Evolutionary conservation across 2,888 invertebrate species (phyloP).

Genomic region (Elmis aenea): DNA sequence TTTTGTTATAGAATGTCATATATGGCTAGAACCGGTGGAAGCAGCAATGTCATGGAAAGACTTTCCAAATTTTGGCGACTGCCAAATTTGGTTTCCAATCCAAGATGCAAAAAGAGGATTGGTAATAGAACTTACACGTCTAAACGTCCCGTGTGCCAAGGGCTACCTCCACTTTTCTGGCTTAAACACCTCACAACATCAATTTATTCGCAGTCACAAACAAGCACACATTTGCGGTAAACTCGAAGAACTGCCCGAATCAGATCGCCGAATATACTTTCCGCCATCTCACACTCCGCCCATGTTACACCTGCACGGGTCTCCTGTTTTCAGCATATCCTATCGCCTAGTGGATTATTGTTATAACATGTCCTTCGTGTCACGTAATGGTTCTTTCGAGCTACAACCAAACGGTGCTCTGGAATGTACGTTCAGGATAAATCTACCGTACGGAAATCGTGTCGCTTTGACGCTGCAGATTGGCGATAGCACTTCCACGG

Average conservation of each 20-base stretch:
- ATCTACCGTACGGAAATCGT: conserved; percentile 65
- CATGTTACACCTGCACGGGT: conserved; percentile 55
- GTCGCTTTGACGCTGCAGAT: conserved; percentile 59
- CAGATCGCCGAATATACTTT: conserved; percentile 59
- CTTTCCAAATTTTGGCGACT: conserved; percentile 50
- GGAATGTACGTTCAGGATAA: conserved; percentile 64
- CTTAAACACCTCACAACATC: conserved; percentile 37
- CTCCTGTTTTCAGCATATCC: conserved; percentile 61
- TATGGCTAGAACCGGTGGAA: conserved; percentile 48
- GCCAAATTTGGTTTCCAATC: conserved; percentile 53
- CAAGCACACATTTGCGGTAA: conserved; percentile 60
- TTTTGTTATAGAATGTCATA: conserved; percentile 61
- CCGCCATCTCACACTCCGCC: conserved; percentile 48
- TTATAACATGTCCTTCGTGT: conserved; percentile 62
- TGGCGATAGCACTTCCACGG: conserved; percentile 43
- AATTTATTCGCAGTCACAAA: conserved; percentile 32
- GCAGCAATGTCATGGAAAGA: conserved; percentile 53
- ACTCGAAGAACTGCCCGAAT: conserved; percentile 59
- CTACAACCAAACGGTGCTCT: conserved; percentile 56
- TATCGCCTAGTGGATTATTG: conserved; percentile 68
- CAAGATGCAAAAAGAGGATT: conserved; percentile 50
- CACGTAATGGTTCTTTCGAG: conserved; percentile 62
- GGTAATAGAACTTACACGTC: conserved; percentile 59
- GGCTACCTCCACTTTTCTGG: conserved; percentile 57
- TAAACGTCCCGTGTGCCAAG: conserved; percentile 64